Percentiles rank a stretch among this genome's conserved stretches.
Conservation (phyloP, 1,140 invertebrate species). For the Aethina tumida region DNA sequence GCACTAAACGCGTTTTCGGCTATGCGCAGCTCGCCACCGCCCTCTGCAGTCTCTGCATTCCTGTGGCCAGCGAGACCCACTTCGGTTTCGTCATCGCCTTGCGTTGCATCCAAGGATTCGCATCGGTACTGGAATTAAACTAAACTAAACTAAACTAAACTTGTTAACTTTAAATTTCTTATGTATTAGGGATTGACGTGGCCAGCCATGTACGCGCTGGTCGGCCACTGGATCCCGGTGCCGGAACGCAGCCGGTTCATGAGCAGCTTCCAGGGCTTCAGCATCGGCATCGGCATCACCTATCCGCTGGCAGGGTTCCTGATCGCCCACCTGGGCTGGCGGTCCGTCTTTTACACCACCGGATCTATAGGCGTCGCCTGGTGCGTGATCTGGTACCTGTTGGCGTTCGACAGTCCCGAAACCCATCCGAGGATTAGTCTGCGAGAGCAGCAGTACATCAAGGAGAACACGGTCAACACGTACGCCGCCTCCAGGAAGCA, state of each 20-base stretch:
- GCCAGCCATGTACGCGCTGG: constrained; percentile 76
- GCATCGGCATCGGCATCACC: constrained; percentile 61
- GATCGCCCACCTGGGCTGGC: constrained; percentile 56
- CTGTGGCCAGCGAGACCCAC: constrained; percentile 49
- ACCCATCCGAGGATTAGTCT: constrained; percentile 63
- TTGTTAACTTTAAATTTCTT: no score
- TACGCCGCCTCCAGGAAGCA: constrained; percentile 37
- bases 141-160: background rate
- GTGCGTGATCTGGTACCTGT: constrained; percentile 61
- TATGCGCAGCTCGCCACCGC: constrained; percentile 58
- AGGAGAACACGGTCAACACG: constrained; percentile 46
- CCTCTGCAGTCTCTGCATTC: constrained; percentile 57
- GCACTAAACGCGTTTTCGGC: constrained; percentile 70
- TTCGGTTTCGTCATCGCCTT: constrained; percentile 50
- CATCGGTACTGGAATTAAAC: constrained; percentile 38
- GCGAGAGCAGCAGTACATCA: constrained; percentile 61
- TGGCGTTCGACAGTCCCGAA: constrained; percentile 65
- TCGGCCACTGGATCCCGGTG: constrained; percentile 76
- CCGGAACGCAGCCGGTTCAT: constrained; percentile 65
- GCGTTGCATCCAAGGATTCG: constrained; percentile 55
- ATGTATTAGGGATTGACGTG: constrained; percentile 65
- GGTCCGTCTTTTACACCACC: constrained; percentile 58
- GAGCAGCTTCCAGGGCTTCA: constrained; percentile 69
- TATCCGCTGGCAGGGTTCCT: constrained; percentile 61
- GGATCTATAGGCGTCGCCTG: constrained; percentile 50